Conservation (phyloP, 23 tunicate genomes). For the Oikopleura albicans region DNA sequence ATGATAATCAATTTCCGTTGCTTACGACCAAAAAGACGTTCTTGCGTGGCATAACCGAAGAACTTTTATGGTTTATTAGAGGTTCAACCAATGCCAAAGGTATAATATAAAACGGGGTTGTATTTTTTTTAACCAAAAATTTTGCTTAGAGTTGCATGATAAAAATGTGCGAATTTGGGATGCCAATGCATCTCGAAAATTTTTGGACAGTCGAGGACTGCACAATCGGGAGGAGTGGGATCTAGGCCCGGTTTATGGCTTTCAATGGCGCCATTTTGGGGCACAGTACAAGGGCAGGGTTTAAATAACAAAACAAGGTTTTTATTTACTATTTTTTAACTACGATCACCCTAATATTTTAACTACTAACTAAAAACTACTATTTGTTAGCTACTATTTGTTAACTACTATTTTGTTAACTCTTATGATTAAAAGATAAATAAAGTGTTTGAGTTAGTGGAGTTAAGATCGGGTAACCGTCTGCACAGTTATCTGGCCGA, state of each 20-base stretch:
- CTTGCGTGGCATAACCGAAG: slow-evolving; percentile 70
- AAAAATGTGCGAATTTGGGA: slow-evolving; percentile 79
- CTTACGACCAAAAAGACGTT: slow-evolving; percentile 78
- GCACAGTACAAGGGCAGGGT: too few relatives aligned
- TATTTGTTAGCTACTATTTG: too few relatives aligned
- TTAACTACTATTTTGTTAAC: too few relatives aligned
- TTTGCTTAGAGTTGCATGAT: neutral
- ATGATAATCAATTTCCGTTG: slow-evolving; percentile 43
- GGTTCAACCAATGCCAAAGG: slow-evolving; percentile 81
- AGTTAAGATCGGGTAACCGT: too few relatives aligned
- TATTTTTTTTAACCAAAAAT: neutral
- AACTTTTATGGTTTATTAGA: slow-evolving; percentile 70
- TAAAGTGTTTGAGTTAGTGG: too few relatives aligned
- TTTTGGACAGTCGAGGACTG: slow-evolving; percentile 50
- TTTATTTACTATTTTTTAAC: too few relatives aligned
- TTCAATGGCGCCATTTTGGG: slow-evolving; percentile 95
- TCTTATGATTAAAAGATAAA: too few relatives aligned
- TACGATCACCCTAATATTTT: too few relatives aligned
- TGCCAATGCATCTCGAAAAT: slow-evolving; percentile 77
- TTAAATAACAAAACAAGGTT: too few relatives aligned
- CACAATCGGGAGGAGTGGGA: slow-evolving; percentile 55
- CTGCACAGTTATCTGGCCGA: too few relatives aligned
- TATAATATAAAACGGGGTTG: too few relatives aligned
- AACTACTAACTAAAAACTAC: too few relatives aligned
- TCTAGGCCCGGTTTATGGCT: slow-evolving; percentile 88